These are phyloP conservation scores for Siniperca knerii DNA, from an alignment of 2,113 vertebrate species.

Conservation along the genomic window DNA sequence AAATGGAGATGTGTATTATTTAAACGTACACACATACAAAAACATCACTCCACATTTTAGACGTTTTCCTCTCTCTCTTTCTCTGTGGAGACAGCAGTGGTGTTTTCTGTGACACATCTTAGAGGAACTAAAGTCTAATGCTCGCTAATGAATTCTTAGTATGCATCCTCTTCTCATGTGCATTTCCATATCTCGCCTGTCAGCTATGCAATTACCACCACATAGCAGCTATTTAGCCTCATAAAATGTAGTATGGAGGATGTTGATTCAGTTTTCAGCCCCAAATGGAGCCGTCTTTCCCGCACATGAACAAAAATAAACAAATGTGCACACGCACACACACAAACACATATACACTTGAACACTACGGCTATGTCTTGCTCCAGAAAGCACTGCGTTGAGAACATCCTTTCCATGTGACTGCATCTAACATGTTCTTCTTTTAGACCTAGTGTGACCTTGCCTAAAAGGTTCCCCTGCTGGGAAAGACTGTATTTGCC, in stretches of 20 bases:
- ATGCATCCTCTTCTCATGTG: conserved; percentile 12
- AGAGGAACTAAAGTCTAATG: conserved; percentile 22
- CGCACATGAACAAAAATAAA: conserved; percentile 24
- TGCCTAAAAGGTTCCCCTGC: conserved; percentile 64
- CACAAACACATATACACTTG: conserved; percentile 4
- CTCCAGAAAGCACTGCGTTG: conserved; percentile 23
- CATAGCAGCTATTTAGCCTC: conserved; percentile 15
- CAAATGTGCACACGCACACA: conserved; percentile 2
- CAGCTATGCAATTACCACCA: conserved; percentile 28
- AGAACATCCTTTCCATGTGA: conserved; percentile 53
- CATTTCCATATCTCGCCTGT: conserved; percentile 31
- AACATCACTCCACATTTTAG: neutral
- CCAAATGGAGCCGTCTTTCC: conserved; percentile 14
- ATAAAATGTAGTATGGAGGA: neutral
- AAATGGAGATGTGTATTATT: neutral
- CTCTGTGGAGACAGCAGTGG: conserved; percentile 14
- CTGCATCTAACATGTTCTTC: conserved; percentile 56
- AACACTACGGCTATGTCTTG: conserved; percentile 7
- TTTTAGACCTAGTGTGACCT: conserved; percentile 64
- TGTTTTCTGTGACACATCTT: conserved; percentile 13
- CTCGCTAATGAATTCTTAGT: conserved; percentile 47
- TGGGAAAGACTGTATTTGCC: conserved; percentile 44
- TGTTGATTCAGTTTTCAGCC: neutral
- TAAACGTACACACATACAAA: neutral
- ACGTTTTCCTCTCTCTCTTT: neutral